Evolutionary conservation across 2,888 invertebrate species (phyloP), one percentile per base, ranked within the genome.

Genomic region (Nemotelus pantherinus): DNA sequence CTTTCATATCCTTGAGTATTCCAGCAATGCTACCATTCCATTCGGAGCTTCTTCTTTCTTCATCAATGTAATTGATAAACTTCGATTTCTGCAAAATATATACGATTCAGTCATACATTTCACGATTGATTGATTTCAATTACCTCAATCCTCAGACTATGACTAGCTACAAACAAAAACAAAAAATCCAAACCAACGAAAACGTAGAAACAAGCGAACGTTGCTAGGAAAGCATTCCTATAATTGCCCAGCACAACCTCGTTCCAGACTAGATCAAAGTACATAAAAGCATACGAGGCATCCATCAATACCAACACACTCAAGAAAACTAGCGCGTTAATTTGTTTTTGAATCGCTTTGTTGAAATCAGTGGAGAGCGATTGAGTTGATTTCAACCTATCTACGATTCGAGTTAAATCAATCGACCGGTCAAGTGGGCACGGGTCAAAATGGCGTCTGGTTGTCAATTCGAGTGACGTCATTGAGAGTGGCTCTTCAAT

Each of bases 211-310:
- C 47, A 64, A 7, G 10, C n/a, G 41, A 65, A 50, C 6, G 76
- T 65, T 1, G 48, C 64, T 39, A 76, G 7, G 53, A 64, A 76
- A 5, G 58, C 77, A 10, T 53, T 77, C 1, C 53, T 48, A 43
- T 44, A 70, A 7, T 77, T 68, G 10, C 25, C 77, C 43, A 77
- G n/a, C n/a, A 77, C 10, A 48, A 77, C 58, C 43, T 70, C 48
- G 9, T 77, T 58, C 77, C 77, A 77, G 7, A 58, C 48, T 41
- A 77, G 25, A 50, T 71, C 63, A 53, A 41, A 77, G 47, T 70
- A 63, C 60, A 70, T 68, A 3, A 60, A 68, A 1, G 44, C 60
- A 10, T 58, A 58, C 45, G 77, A 58, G 2, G 50, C 68, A 3
- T 58, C 60, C n/a, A 71, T 25, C 43, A 70, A 70, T 3, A 48